A percentile compares a stretch with the other conserved stretches of the same genome.
Conservation (phyloP, 92 coral and sea anemone species). For the Bergia puertoricense region DNA sequence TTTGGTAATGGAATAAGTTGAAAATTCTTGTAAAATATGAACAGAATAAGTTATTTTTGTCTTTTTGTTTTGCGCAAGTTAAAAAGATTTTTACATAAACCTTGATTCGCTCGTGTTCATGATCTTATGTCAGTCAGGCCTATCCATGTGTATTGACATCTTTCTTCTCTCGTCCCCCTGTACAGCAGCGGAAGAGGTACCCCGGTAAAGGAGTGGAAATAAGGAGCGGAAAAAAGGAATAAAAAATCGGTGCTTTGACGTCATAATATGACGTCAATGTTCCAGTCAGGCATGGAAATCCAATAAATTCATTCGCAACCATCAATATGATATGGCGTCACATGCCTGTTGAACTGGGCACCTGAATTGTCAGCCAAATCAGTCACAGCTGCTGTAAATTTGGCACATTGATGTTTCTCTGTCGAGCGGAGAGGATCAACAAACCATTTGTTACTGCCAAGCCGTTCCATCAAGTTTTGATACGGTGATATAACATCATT, state of each 20-base stretch:
- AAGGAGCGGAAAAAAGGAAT: not conserved
- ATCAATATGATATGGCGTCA: not conserved
- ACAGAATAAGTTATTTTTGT: too few species aligned
- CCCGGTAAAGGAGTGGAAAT: not conserved
- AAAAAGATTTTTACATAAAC: too few species aligned
- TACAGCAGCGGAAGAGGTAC: constrained; percentile 32
- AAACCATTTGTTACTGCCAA: too few species aligned
- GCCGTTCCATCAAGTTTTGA: too few species aligned
- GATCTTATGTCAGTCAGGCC: not conserved
- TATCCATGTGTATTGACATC: not conserved
- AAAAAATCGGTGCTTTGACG: not conserved
- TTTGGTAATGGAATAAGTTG: too few species aligned
- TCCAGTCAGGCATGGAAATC: not conserved
- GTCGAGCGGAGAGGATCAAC: too few species aligned
- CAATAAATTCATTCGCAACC: not conserved
- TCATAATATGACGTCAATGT: not conserved
- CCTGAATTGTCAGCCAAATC: not conserved
- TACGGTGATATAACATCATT: too few species aligned
- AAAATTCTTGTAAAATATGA: too few species aligned
- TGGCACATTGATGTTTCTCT: too few species aligned
- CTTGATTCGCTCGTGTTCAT: too few species aligned
- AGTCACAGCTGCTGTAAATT: not conserved
- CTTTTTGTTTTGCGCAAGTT: too few species aligned
- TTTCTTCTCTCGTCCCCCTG: not conserved
- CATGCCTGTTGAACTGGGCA: not conserved